phyloP scores from a whole-genome alignment of 1,140 invertebrate species.

The Mactra quadrangularis region DNA sequence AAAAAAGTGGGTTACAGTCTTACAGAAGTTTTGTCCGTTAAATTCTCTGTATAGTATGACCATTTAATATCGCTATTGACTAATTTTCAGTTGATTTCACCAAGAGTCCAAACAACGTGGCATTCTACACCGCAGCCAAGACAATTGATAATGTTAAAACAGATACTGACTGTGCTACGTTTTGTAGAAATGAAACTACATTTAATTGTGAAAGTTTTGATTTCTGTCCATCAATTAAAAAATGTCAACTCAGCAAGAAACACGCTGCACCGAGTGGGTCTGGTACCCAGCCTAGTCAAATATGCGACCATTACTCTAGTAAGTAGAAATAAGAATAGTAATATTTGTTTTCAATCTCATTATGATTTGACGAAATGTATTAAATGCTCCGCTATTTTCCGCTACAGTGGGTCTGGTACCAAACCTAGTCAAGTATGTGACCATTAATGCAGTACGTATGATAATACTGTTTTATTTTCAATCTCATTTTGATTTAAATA shows the following conservation, averaged over 20 bases:
- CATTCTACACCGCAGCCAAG: slow-evolving; percentile 40
- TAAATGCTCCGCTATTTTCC: too few relatives aligned
- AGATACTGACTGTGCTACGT: slow-evolving; percentile 23
- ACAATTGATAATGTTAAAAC: slow-evolving; percentile 5
- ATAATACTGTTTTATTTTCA: too few relatives aligned
- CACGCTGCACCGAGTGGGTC: slow-evolving; percentile 26
- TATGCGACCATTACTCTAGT: slow-evolving; percentile 57
- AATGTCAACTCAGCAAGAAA: slow-evolving; percentile 53
- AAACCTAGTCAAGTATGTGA: slow-evolving; percentile 40
- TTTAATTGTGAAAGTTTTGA: slow-evolving; percentile 55
- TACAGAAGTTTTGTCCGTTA: too few relatives aligned
- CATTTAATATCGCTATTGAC: too few relatives aligned
- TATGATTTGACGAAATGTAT: too few relatives aligned
- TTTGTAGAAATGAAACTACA: slow-evolving; percentile 32
- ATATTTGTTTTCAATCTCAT: too few relatives aligned
- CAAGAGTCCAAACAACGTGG: slow-evolving; percentile 47
- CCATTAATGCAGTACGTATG: slow-evolving; percentile 50
- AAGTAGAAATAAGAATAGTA: neutral
- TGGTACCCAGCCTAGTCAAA: slow-evolving; percentile 13
- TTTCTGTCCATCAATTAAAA: slow-evolving; percentile 22
- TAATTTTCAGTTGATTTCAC: slow-evolving; percentile 55
- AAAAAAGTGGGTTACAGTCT: too few relatives aligned
- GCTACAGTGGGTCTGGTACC: slow-evolving; percentile 21
- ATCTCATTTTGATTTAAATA: too few relatives aligned
- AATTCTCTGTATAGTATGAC: too few relatives aligned